These are phyloP conservation scores for Petrocephalus microphthalmus DNA, from an alignment of 2,113 vertebrate species.

Conservation along the genomic window DNA sequence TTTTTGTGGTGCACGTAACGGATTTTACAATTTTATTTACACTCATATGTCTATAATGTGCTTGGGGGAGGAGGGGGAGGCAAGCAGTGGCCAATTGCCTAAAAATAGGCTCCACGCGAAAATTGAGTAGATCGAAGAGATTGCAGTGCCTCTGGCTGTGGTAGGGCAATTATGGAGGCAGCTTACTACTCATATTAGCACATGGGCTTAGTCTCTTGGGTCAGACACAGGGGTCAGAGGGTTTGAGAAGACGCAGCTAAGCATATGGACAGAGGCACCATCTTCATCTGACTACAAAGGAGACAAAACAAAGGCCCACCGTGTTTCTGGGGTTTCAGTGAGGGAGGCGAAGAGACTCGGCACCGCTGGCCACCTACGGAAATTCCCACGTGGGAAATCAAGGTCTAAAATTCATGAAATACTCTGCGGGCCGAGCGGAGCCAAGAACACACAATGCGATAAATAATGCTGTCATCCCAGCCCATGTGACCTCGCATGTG, in stretches of 20 bases:
- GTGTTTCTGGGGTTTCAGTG: background rate
- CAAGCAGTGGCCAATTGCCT: background rate
- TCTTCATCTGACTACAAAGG: background rate
- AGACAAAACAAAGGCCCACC: no score
- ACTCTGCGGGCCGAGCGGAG: background rate
- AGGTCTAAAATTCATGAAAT: background rate
- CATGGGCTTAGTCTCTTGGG: background rate
- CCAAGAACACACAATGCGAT: background rate
- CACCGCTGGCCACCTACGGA: no score
- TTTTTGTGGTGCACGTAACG: background rate
- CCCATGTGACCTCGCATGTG: background rate
- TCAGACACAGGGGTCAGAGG: background rate
- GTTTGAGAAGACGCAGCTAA: background rate
- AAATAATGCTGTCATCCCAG: background rate
- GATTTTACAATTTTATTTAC: background rate
- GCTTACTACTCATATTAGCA: background rate
- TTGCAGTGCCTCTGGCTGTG: background rate
- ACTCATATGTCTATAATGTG: background rate
- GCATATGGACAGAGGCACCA: background rate
- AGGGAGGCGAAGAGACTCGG: background rate
- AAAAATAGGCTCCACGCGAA: background rate
- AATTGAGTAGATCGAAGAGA: background rate
- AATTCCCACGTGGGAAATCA: background rate
- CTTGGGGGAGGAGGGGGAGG: background rate
- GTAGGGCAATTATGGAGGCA: background rate